Percentiles rank a stretch among this genome's conserved stretches.
Evolutionary conservation across 1,140 invertebrate genomes (phyloP).

Genomic region (Drosophila sulfurigaster): DNA sequence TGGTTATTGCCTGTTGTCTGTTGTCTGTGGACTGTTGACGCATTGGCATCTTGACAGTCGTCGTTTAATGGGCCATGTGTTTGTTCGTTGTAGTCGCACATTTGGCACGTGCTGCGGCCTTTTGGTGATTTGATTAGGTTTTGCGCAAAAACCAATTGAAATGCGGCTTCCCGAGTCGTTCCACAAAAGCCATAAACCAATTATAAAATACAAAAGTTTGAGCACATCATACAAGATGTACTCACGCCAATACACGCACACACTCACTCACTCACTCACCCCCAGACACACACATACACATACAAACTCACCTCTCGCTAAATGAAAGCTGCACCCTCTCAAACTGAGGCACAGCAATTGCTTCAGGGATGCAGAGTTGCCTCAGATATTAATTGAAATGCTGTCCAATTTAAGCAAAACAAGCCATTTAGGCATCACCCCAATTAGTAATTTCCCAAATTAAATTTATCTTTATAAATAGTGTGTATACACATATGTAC

Average conservation of each 20-base stretch:
- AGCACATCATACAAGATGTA: not conserved
- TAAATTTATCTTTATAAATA: no score
- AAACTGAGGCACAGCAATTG: not conserved
- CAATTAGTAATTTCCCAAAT: not conserved
- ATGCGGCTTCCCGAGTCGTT: slow-evolving; percentile 58
- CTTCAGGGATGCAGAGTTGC: slow-evolving; percentile 31
- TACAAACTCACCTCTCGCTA: not conserved
- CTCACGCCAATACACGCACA: not conserved
- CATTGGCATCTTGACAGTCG: slow-evolving; percentile 33
- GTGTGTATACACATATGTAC: no score
- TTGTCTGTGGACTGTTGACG: slow-evolving; percentile 5
- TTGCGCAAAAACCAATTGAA: slow-evolving; percentile 64
- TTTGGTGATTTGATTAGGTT: slow-evolving; percentile 67
- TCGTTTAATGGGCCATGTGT: slow-evolving; percentile 49
- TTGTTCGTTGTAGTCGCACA: slow-evolving; percentile 38
- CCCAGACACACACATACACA: not conserved
- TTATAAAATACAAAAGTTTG: slow-evolving; percentile 66
- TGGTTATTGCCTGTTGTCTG: not conserved
- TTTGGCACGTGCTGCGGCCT: slow-evolving; percentile 66
- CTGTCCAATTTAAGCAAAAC: not conserved
- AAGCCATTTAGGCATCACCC: not conserved
- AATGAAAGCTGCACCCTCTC: slow-evolving; percentile 5
- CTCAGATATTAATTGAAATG: not conserved
- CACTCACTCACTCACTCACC: slow-evolving; percentile 5
- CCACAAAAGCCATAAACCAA: slow-evolving; percentile 75